Base-by-base conservation (phyloP, 1,140 invertebrate species). In the Papilio polytes region DNA sequence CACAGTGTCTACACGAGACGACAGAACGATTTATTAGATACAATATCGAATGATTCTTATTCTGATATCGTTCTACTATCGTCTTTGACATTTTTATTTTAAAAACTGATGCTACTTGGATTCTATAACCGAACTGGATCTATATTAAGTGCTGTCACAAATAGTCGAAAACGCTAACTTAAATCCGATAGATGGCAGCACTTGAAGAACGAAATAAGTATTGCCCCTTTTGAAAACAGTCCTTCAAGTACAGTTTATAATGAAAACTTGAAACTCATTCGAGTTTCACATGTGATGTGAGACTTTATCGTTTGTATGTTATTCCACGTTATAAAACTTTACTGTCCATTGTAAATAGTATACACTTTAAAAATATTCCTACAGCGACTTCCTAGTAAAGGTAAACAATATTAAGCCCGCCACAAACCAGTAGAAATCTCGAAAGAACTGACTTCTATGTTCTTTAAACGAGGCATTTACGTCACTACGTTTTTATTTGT, bases 401-500 rank as follows among this genome's bases (percentile, higher is more conserved):
- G 18, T 56, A 56, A 53, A 41, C 36, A 73, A 8, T 44, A 9
- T 44, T 41, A 73, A 44, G 15, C 72, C 72, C 46, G 6, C 73
- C 20, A 26, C 20, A 22, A 74, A 74, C 73, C 73, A 74, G 73
- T 74, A 48, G 13, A 26, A 4, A 74, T 51, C 73, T 74, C 12
- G 73, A 51, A 51, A 20, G 15, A 74, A 48, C 73, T 46, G 20
- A 74, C 44, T 74, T 22, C 8, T 48, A 74, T 36, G 36, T 73
- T 44, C 9, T 8, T 74, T 74, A 46, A 74, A 74, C 73, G 73
- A 51, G 41, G 7, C 73, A 74, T 51, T 74, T 74, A 44, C 73
- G 73, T 74, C 73, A 74, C 20, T 26, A 44, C 20, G 4, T 51
- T 44, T 74, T 74, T 13, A 48, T 74, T 74, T 26, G 10, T 74